Percentiles rank a stretch among this genome's conserved stretches.
Evolutionary conservation across 2,888 invertebrate species (phyloP).

Genomic region (Ametastegia equiseti): DNA sequence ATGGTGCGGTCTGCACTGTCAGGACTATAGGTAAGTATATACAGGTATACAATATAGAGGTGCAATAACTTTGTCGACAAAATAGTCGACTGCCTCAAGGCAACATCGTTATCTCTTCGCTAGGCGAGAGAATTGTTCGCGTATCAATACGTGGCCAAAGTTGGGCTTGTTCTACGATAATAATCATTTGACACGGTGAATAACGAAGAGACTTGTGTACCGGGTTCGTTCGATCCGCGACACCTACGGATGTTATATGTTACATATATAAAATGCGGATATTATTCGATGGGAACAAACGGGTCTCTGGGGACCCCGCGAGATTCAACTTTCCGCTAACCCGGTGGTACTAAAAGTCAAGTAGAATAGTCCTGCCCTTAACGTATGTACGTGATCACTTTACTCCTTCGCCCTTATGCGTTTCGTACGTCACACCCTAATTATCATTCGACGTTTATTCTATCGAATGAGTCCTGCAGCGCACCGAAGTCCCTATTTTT

Average conservation of each 20-base stretch:
- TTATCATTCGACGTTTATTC: slow-evolving; percentile 36
- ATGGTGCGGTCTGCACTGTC: neutral
- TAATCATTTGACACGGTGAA: slow-evolving; percentile 37
- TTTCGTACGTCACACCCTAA: slow-evolving; percentile 18
- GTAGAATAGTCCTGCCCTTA: slow-evolving; percentile 28
- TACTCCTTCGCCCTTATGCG: slow-evolving; percentile 14
- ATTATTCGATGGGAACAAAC: slow-evolving; percentile 28
- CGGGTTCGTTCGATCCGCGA: slow-evolving; percentile 16
- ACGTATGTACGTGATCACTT: slow-evolving; percentile 16
- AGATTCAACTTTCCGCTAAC: slow-evolving; percentile 24
- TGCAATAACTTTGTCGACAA: slow-evolving; percentile 24
- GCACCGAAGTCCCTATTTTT: neutral
- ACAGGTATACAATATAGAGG: too few species aligned
- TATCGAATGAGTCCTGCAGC: slow-evolving; percentile 1
- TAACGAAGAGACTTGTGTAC: slow-evolving; percentile 41
- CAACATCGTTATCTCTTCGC: slow-evolving; percentile 37
- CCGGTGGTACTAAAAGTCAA: slow-evolving; percentile 32
- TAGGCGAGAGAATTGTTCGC: slow-evolving; percentile 27
- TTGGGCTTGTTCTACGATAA: slow-evolving; percentile 36
- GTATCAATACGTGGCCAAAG: slow-evolving; percentile 42
- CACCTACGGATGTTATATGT: too few species aligned
- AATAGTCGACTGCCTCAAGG: slow-evolving; percentile 37
- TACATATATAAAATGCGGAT: slow-evolving; percentile 11
- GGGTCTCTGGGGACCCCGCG: slow-evolving; percentile 19
- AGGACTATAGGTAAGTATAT: too few species aligned